Percentiles rank a stretch among this genome's conserved stretches.
These are phyloP conservation scores for Aldabrachelys gigantea DNA, from an alignment of 2,113 vertebrate species.

Conservation along the genomic window DNA sequence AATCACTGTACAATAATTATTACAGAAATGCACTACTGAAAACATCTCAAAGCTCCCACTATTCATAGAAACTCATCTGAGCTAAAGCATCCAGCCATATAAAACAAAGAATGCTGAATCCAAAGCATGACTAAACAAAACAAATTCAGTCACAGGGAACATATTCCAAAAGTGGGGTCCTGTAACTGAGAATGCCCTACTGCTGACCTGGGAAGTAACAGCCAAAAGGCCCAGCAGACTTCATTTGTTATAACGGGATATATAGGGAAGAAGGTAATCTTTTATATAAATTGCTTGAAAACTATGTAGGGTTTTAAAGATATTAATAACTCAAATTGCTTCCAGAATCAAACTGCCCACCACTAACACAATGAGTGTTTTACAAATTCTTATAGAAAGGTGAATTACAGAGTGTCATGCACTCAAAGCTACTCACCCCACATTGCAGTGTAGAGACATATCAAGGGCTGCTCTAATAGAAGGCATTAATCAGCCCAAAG, in stretches of 20 bases:
- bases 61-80: background rate
- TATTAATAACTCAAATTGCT: too few relatives aligned
- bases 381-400: background rate
- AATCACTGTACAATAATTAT: slow-evolving; percentile 5
- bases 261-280: background rate
- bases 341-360: background rate
- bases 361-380: background rate
- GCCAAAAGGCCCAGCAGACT: background rate
- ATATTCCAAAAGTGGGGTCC: background rate
- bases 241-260: background rate
- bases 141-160: too few relatives aligned
- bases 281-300: background rate
- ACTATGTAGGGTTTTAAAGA: background rate
- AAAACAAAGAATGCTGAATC: too few relatives aligned
- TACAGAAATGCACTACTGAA: background rate
- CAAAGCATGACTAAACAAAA: too few relatives aligned
- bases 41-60: background rate
- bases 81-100: background rate
- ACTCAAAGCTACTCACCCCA: background rate
- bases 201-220: background rate
- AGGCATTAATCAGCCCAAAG: background rate
- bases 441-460: background rate
- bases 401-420: background rate
- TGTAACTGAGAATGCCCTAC: background rate
- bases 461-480: background rate